Conservation (phyloP, 2,888 invertebrate species). For the Clusia tigrina region DNA sequence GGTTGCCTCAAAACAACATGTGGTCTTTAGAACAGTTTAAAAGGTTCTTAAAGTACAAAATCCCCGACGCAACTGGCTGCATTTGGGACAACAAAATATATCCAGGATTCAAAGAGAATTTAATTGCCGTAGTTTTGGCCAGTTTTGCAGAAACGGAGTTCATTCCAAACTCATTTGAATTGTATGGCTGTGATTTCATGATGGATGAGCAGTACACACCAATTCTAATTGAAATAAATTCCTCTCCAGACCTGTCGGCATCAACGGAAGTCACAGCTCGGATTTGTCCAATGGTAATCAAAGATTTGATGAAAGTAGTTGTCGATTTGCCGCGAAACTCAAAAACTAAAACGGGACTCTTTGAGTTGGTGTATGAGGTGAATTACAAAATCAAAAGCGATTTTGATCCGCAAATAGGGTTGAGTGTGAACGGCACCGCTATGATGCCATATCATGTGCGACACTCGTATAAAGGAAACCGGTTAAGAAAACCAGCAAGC, state of each 20-base stretch:
- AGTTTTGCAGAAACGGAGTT: slow-evolving; percentile 77
- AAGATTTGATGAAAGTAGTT: slow-evolving; percentile 87
- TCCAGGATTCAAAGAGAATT: slow-evolving; percentile 84
- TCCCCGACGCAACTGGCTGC: slow-evolving; percentile 59
- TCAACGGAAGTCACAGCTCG: slow-evolving; percentile 85
- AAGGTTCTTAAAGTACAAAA: slow-evolving; percentile 67
- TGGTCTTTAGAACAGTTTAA: slow-evolving; percentile 81
- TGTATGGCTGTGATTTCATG: slow-evolving; percentile 94
- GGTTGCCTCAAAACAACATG: slow-evolving; percentile 82
- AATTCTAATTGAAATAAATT: slow-evolving; percentile 93
- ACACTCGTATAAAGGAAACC: too few relatives aligned
- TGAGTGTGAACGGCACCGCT: slow-evolving; percentile 34
- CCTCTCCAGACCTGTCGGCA: slow-evolving; percentile 81
- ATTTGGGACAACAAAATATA: slow-evolving; percentile 81
- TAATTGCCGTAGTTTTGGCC: slow-evolving; percentile 80
- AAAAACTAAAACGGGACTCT: slow-evolving; percentile 68
- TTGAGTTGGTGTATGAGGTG: slow-evolving; percentile 67
- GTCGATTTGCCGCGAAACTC: slow-evolving; percentile 59
- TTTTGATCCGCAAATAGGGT: slow-evolving; percentile 20
- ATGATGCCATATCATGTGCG: too few relatives aligned
- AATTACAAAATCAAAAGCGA: slow-evolving; percentile 40
- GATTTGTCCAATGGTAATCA: slow-evolving; percentile 81
- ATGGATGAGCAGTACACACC: slow-evolving; percentile 84
- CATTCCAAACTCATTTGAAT: slow-evolving; percentile 81
- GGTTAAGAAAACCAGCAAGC: too few relatives aligned